Conservation (phyloP, 2,888 invertebrate genomes). For the Eupithecia exiguata region DNA sequence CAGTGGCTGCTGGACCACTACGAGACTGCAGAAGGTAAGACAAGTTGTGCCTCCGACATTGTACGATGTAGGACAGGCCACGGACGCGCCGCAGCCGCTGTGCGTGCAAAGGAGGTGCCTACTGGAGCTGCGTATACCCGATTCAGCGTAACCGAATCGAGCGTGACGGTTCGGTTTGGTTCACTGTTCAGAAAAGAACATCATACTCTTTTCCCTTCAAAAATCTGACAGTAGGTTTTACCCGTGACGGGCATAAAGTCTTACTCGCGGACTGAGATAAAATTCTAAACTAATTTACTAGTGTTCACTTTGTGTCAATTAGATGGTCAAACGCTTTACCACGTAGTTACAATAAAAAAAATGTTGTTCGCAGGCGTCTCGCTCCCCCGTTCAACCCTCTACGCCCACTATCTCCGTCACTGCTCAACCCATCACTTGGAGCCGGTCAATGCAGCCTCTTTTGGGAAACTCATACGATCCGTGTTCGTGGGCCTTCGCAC, state of each 20-base stretch:
- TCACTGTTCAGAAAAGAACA: background rate
- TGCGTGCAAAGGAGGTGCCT: constrained; percentile 91
- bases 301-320: too few species aligned
- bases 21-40: constrained; percentile 93
- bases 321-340: too few species aligned
- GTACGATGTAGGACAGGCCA: constrained; percentile 45
- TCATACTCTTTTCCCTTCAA: too few species aligned
- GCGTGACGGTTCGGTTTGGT: background rate
- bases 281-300: too few species aligned
- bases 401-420: constrained; percentile 98
- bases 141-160: background rate
- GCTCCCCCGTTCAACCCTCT: constrained; percentile 96
- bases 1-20: constrained; percentile 99
- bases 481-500: constrained; percentile 98
- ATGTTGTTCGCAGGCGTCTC: constrained; percentile 85
- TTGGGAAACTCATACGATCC: constrained; percentile 99
- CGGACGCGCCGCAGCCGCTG: constrained; percentile 56
- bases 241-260: too few species aligned
- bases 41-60: background rate
- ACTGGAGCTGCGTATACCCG: constrained; percentile 81
- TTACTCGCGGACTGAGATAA: too few species aligned
- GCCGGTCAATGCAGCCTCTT: constrained; percentile 99
- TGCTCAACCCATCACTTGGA: constrained; percentile 96
- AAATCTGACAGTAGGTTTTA: too few species aligned
- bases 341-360: too few species aligned